phyloP scores from a whole-genome alignment of 2,888 invertebrate genomes.

The Drosophila greeni region DNA sequence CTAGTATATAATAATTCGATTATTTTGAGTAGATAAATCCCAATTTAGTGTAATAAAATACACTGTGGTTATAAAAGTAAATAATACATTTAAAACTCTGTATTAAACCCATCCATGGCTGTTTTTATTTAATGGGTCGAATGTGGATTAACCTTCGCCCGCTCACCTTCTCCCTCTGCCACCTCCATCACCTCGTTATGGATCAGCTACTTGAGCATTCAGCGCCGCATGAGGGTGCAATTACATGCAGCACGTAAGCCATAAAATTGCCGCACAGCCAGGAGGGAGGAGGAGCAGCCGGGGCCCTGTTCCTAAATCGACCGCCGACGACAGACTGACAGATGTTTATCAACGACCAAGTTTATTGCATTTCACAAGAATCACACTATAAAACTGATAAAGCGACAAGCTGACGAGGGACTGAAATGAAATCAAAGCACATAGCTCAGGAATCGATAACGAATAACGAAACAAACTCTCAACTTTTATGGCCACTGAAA shows the following conservation, averaged over 20 bases:
- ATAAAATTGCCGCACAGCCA: constrained; percentile 45
- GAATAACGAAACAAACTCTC: constrained; percentile 4
- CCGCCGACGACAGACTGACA: constrained; percentile 44
- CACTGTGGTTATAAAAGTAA: neutral
- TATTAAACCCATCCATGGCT: constrained; percentile 9
- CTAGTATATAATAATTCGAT: too few species aligned
- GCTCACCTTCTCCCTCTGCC: neutral
- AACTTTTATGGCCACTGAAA: constrained; percentile 20
- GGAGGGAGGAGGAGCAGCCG: neutral
- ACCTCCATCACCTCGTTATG: constrained; percentile 21
- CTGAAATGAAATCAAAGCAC: constrained; percentile 28
- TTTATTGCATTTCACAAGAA: constrained; percentile 66
- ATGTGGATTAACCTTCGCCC: constrained; percentile 17
- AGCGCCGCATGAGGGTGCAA: constrained; percentile 46
- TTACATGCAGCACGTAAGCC: constrained; percentile 60
- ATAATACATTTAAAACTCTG: neutral
- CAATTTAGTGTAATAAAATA: neutral
- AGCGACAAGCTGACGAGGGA: constrained; percentile 34
- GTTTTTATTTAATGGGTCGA: constrained; percentile 9
- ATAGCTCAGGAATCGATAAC: constrained; percentile 33
- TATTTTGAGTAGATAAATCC: neutral
- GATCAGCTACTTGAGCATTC: constrained; percentile 44
- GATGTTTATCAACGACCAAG: constrained; percentile 63
- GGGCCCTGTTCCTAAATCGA: constrained; percentile 7
- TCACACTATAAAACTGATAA: constrained; percentile 68